A percentile compares a stretch with the other conserved stretches of the same genome.
These are phyloP conservation scores for Ariopsis seemanni DNA, from an alignment of 2,113 vertebrate genomes.

Conservation along the genomic window DNA sequence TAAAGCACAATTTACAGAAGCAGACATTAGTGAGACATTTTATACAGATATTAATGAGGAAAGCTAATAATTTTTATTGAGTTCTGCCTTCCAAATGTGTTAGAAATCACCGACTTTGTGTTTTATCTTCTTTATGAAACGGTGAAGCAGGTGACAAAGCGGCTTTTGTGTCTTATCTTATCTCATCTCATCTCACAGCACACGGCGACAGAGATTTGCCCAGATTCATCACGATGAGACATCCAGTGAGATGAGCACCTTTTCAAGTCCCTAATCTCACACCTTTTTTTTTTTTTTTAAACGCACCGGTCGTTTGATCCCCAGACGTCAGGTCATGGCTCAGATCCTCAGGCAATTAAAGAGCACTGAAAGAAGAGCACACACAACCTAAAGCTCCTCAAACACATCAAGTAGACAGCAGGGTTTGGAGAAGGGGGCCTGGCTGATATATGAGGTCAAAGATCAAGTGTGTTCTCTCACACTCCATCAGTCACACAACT, in stretches of 20 bases:
- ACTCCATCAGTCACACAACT: conserved; percentile 24
- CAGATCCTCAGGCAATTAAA: conserved; percentile 18
- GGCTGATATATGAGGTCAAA: conserved; percentile 22
- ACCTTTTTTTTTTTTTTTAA: background rate
- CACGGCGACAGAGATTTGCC: background rate
- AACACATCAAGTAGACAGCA: conserved; percentile 14
- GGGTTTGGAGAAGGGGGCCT: background rate
- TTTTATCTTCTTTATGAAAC: background rate
- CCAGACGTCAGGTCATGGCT: background rate
- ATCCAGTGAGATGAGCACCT: background rate
- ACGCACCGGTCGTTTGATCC: background rate
- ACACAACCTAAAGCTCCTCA: conserved; percentile 18
- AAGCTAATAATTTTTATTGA: background rate
- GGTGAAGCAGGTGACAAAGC: background rate
- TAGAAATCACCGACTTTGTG: background rate
- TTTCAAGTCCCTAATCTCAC: conserved; percentile 34
- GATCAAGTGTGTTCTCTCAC: conserved; percentile 41
- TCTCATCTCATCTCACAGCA: background rate
- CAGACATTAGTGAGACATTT: background rate
- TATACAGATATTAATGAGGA: background rate
- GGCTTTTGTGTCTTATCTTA: background rate
- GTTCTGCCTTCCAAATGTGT: background rate
- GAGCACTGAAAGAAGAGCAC: conserved; percentile 7
- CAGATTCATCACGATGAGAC: background rate
- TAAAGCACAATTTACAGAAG: background rate